Evolutionary conservation across 2,888 invertebrate species (phyloP).

Genomic region (Endomychus coccineus): DNA sequence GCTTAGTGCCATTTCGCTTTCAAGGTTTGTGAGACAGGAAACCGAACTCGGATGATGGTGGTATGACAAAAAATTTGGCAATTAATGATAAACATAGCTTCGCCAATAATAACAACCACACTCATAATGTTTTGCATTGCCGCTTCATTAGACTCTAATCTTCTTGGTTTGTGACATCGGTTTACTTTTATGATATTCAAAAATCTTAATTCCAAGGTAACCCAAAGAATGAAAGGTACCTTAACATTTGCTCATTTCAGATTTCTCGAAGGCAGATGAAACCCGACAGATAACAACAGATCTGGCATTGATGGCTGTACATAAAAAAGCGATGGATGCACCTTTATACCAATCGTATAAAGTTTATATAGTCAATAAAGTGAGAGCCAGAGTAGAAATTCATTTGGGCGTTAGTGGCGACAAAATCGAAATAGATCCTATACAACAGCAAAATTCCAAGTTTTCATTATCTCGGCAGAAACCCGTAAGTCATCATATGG

Average conservation of each 20-base stretch:
- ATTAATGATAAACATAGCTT: no score
- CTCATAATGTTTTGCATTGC: no score
- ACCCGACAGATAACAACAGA: constrained; percentile 44
- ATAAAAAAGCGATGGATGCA: constrained; percentile 75
- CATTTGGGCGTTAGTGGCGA: constrained; percentile 84
- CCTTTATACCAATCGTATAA: constrained; percentile 78
- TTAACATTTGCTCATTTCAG: constrained; percentile 21
- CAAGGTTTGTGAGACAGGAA: no score
- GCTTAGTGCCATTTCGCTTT: no score
- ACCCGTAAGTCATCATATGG: constrained; percentile 78
- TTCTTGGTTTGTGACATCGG: no score
- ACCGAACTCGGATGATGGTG: no score
- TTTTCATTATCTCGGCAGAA: constrained; percentile 56
- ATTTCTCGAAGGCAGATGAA: constrained; percentile 34
- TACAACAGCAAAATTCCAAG: constrained; percentile 58
- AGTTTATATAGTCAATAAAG: constrained; percentile 71
- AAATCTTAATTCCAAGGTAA: no score
- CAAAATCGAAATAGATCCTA: constrained; percentile 84
- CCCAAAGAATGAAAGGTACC: no score
- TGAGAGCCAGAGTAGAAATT: constrained; percentile 74
- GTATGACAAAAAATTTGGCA: no score
- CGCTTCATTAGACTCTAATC: background rate
- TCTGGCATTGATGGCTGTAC: constrained; percentile 60
- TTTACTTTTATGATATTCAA: no score
- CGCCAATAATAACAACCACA: no score